phyloP scores from a whole-genome alignment of 1,140 invertebrate genomes.

The Gonioctena quinquepunctata region DNA sequence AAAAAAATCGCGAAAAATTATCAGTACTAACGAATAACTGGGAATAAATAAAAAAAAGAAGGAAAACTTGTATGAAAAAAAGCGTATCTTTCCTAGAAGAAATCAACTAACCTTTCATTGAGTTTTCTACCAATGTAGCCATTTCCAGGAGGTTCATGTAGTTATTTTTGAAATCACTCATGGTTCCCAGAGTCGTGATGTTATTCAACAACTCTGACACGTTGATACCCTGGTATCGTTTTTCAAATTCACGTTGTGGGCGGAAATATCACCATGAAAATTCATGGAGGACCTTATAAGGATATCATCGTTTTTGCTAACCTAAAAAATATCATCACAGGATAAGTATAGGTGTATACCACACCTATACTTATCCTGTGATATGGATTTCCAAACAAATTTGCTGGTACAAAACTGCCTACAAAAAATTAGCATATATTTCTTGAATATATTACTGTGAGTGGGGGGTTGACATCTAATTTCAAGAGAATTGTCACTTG shows the following conservation, averaged over 20 bases:
- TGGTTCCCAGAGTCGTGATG: slow-evolving; percentile 30
- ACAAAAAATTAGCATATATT: too few species aligned
- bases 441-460: too few species aligned
- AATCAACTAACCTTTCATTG: slow-evolving; percentile 34
- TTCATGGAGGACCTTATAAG: slow-evolving; percentile 34
- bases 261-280: slow-evolving; percentile 37
- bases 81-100: neutral
- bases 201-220: slow-evolving; percentile 39
- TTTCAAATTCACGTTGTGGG: slow-evolving; percentile 42
- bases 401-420: too few species aligned
- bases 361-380: too few species aligned
- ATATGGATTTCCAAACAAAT: too few species aligned
- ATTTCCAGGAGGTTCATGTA: slow-evolving; percentile 39
- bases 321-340: too few species aligned
- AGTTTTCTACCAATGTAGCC: slow-evolving; percentile 31
- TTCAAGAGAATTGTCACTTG: too few species aligned
- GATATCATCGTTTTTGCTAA: slow-evolving; percentile 35
- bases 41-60: neutral
- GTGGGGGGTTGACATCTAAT: too few species aligned
- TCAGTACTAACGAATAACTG: too few species aligned
- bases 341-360: too few species aligned
- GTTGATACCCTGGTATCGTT: slow-evolving; percentile 38
- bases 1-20: too few species aligned
- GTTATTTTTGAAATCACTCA: slow-evolving; percentile 37
- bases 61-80: neutral